These are phyloP conservation scores for Nemotelus pantherinus DNA, from an alignment of 2,888 invertebrate species.

Conservation along the genomic window DNA sequence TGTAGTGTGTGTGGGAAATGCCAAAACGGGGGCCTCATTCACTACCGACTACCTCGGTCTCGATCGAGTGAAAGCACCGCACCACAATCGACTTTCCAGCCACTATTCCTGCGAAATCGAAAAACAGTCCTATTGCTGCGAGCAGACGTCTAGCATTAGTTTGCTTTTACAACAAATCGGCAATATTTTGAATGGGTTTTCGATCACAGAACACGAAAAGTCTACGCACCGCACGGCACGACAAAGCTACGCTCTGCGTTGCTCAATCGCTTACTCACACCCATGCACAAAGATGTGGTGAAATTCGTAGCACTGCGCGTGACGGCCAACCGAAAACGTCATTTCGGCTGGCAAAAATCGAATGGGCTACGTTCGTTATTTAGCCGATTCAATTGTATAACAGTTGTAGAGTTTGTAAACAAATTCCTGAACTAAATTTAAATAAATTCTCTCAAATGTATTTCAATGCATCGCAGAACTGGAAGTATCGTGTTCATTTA, in stretches of 20 bases:
- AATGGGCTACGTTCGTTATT: background rate
- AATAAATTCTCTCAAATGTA: too few species aligned
- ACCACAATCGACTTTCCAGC: background rate
- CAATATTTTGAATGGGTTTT: background rate
- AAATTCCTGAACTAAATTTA: too few species aligned
- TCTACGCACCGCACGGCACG: constrained; percentile 15
- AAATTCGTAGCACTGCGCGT: background rate
- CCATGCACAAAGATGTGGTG: constrained; percentile 10
- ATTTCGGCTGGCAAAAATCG: background rate
- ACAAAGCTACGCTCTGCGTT: constrained; percentile 25
- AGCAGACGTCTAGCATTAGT: background rate
- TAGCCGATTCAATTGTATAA: too few species aligned
- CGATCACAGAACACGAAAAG: constrained; percentile 18
- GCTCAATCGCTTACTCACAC: constrained; percentile 36
- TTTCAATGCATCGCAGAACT: too few species aligned
- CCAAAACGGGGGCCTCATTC: constrained; percentile 4
- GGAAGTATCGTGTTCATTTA: too few species aligned
- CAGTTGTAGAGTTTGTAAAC: too few species aligned
- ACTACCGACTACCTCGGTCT: too few species aligned
- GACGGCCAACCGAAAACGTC: background rate
- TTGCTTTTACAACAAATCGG: background rate
- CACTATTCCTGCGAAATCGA: background rate
- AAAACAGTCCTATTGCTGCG: too few species aligned
- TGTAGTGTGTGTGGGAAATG: constrained; percentile 18
- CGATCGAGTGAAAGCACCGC: constrained; percentile 26